Evolutionary conservation across 37 sponge, comb jelly and placozoan species (phyloP).

Genomic region (Oscarella lobularis): DNA sequence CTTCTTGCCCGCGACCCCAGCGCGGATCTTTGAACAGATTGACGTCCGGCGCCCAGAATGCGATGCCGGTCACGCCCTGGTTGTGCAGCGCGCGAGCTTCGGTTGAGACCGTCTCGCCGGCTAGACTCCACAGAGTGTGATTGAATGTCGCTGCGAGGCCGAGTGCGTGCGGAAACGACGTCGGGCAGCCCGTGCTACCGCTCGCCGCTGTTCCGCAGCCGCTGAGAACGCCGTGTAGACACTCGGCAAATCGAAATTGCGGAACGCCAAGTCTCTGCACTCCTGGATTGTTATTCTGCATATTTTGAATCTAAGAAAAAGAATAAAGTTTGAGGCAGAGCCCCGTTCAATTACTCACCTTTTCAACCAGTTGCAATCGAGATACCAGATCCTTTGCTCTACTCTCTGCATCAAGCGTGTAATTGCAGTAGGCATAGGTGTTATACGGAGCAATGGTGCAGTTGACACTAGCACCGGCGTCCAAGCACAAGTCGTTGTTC

Average conservation of each 20-base stretch:
- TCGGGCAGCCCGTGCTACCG: background rate
- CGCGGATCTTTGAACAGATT: constrained; percentile 1
- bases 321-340: no score
- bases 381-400: background rate
- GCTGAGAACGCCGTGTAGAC: background rate
- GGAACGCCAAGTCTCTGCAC: background rate
- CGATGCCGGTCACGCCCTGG: background rate
- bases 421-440: background rate
- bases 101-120: background rate
- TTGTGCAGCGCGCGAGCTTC: constrained; percentile 4
- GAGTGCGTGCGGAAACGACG: background rate
- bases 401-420: background rate
- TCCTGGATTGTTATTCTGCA: constrained; percentile 2
- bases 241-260: background rate
- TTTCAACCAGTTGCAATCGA: background rate
- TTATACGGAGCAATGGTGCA: background rate
- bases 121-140: background rate
- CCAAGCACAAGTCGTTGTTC: background rate
- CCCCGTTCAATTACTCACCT: no score
- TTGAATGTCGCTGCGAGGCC: constrained; percentile 5
- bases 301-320: background rate
- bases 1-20: constrained; percentile 7
- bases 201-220: background rate
- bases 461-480: background rate
- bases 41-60: background rate